Evolutionary conservation across 2,888 invertebrate genomes (phyloP).

Genomic region (Diarsia brunnea): DNA sequence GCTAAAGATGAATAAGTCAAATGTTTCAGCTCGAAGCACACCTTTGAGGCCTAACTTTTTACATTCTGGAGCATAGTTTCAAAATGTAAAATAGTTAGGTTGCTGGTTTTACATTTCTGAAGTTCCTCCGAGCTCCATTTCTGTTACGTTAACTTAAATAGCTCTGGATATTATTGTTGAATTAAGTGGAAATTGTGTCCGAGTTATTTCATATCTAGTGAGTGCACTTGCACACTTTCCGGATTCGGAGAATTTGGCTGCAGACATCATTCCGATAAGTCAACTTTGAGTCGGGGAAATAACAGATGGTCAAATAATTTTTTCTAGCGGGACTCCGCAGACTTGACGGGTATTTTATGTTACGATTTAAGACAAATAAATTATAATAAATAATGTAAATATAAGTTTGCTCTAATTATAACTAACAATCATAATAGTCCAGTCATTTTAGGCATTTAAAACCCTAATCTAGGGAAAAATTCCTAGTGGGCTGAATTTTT

Average conservation of each 20-base stretch:
- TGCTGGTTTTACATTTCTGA: slow-evolving; percentile 37
- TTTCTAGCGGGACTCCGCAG: neutral
- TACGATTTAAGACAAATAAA: too few species aligned
- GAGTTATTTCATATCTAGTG: neutral
- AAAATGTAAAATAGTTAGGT: neutral
- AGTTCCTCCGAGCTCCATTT: slow-evolving; percentile 18
- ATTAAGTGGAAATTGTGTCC: slow-evolving; percentile 32
- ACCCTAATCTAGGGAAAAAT: too few species aligned
- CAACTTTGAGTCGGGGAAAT: neutral
- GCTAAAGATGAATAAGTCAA: slow-evolving; percentile 41
- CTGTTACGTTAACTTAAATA: slow-evolving; percentile 7
- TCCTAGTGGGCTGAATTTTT: too few species aligned
- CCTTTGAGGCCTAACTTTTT: slow-evolving; percentile 44
- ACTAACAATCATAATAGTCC: neutral
- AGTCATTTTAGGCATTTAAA: too few species aligned
- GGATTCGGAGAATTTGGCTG: neutral
- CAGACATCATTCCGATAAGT: neutral
- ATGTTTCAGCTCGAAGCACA: slow-evolving; percentile 19
- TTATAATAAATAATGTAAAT: too few species aligned
- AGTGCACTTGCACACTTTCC: neutral
- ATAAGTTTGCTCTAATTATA: neutral
- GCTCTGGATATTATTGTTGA: slow-evolving; percentile 23
- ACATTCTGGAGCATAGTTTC: slow-evolving; percentile 37
- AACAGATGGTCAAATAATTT: neutral
- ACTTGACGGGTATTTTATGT: neutral